Base-by-base conservation (phyloP, 2,113 vertebrate genomes). In the Rhinoptilus africanus region DNA sequence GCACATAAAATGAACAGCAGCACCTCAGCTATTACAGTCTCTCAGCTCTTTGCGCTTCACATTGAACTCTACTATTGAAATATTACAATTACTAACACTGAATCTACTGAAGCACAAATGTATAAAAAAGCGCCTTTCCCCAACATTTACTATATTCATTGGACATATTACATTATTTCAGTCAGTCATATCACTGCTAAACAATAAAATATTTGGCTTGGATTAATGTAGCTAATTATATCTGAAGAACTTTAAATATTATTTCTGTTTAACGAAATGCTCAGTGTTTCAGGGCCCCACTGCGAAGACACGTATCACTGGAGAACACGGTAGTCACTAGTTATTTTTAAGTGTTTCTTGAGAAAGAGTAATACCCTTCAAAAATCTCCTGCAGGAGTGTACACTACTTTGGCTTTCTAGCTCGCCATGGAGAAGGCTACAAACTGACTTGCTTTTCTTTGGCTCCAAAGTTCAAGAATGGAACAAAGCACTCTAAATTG, bases 401-500 rank as follows among this genome's bases (percentile, higher is more conserved):
- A 97, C 79, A 95, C 95, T 98, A 96, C 97, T 96, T 96, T 96
- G 95, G 91, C 97, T 98, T 98, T 97, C 96, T 85, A 96, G 96
- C 92, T 98, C 95, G 97, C 96, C 79, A 95, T 81, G 73, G 89
- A 97, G 96, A 98, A 97, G 97, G 96, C 96, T 95, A 97, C 93
- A 98, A 97, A 98, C 97, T 97, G 97, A 97, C 98, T 98, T 97
- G 98, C 96, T 98, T 97, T 98, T 97, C 97, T 98, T 98, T 97
- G 97, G 97, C 97, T 98, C 97, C 96, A 97, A 98, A 98, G 98
- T 98, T 98, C 98, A 98, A 98, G 98, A 98, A 98, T 98, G 98
- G 98, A 99, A 99, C 98, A 99, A 99, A 99, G 98, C 98, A 96
- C 98, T 98, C 98, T 99, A 99, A 99, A 99, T 99, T 99, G 98